phyloP scores from a whole-genome alignment of 1,140 invertebrate genomes.

The Tetramorium parvispinum region DNA sequence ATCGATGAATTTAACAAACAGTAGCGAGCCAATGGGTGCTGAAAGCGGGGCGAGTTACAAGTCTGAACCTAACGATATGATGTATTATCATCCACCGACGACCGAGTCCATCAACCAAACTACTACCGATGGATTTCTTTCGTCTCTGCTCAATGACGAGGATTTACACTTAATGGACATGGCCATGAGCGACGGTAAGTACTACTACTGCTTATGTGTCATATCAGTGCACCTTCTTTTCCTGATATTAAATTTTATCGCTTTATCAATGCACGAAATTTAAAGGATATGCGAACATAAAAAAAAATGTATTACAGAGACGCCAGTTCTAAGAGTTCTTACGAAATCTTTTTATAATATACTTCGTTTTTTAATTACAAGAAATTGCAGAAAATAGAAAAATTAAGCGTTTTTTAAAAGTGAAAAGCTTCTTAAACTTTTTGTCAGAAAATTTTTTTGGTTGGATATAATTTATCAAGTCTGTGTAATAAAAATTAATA shows the following conservation, averaged over 20 bases:
- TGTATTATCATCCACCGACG: constrained; percentile 89
- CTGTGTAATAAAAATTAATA: not conserved
- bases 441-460: not conserved
- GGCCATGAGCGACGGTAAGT: constrained; percentile 94
- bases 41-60: constrained; percentile 84
- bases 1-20: constrained; percentile 92
- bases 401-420: not conserved
- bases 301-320: not conserved
- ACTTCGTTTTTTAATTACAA: not conserved
- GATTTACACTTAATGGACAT: constrained; percentile 96
- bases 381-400: not conserved
- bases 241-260: not conserved
- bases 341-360: not conserved
- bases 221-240: not conserved
- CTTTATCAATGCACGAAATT: not conserved
- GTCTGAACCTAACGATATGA: constrained; percentile 87
- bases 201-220: constrained; percentile 13
- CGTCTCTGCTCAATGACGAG: constrained; percentile 94
- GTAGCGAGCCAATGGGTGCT: constrained; percentile 86
- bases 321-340: not conserved
- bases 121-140: constrained; percentile 92
- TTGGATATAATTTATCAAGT: not conserved
- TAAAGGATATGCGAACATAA: not conserved
- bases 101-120: constrained; percentile 90
- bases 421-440: not conserved